phyloP scores from a whole-genome alignment of 2,113 vertebrate species.

The Atrichornis clamosus region DNA sequence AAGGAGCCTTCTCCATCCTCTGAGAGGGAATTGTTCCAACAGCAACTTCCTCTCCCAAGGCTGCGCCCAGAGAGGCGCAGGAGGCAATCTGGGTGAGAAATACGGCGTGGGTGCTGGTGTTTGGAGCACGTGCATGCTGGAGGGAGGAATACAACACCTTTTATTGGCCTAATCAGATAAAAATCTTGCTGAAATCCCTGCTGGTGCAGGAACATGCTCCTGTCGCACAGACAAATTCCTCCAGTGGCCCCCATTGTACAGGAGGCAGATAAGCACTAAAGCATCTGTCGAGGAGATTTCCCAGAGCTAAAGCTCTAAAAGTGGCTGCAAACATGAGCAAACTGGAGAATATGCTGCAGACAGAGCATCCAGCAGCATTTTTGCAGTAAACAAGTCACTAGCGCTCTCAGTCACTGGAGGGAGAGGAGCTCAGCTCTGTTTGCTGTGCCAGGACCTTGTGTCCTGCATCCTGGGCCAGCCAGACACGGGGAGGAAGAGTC shows the following conservation, averaged over 20 bases:
- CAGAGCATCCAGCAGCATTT: background rate
- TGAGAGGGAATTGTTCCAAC: background rate
- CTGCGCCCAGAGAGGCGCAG: accelerated
- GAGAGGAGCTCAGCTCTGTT: background rate
- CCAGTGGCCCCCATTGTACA: background rate
- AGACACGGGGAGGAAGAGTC: background rate
- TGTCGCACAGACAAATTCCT: accelerated
- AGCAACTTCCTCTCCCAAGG: background rate
- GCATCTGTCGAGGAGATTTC: background rate
- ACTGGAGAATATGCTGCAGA: background rate
- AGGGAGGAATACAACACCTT: background rate
- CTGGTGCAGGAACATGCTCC: background rate
- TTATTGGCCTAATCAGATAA: background rate
- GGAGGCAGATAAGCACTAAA: background rate
- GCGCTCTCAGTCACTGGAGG: accelerated
- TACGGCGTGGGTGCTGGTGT: background rate
- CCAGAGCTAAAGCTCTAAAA: background rate
- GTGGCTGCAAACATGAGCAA: background rate
- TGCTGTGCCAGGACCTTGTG: background rate
- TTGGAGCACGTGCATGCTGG: accelerated
- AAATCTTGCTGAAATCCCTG: background rate
- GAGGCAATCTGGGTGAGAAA: background rate
- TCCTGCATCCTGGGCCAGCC: background rate
- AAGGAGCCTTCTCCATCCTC: background rate
- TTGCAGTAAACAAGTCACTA: background rate